Base-by-base conservation (phyloP, 2,797 vertebrate species). In the Tokudaia muenninki region DNA sequence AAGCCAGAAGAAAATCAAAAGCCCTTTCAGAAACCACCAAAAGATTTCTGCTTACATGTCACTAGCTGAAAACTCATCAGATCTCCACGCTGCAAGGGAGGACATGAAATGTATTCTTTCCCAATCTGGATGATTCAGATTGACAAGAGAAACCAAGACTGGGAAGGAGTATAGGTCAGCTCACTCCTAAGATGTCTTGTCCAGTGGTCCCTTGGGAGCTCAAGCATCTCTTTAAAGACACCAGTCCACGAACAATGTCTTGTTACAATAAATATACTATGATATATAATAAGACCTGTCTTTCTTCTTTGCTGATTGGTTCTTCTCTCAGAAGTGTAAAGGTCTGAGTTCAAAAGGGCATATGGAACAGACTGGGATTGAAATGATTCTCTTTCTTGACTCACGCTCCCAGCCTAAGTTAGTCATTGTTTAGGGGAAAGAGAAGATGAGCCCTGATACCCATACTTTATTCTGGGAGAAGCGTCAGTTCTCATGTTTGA, bases 1-100 rank as follows among this genome's bases (percentile, higher is more conserved):
- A 90, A n/a, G 86, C 90, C 75, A 94, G 75, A 96, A 63, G 7
- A 90, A 94, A 67, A 70, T 21, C 19, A 87, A 91, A 95, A 55
- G 14, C 10, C 67, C 91, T 94, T n/a, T 47, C 44, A 94, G 92
- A 93, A 94, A 80, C 22, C 21, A 16, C 34, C 4, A 55, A 12
- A 41, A n/a, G 77, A 77, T 9, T 78, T 93, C 24, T 34, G 92
- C 26, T 93, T 90, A 34, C 1, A 17, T 29, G 74, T 78, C 29
- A 44, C 12, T 82, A 61, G 11, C 22, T 10, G 47, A 57, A 95
- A 83, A 82, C 86, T 91, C 26, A 89, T 80, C 63, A 92, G 5
- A n/a, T 79, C 10, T n/a, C 31, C 7, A 63, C 80, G 81, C 24
- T 63, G 12, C 24, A 83, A 94, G 22, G n/a, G 31, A 82, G 34